A percentile compares a stretch with the other conserved stretches of the same genome.
Conservation (phyloP, 1,140 invertebrate species). For the Belonocnema kinseyi region DNA sequence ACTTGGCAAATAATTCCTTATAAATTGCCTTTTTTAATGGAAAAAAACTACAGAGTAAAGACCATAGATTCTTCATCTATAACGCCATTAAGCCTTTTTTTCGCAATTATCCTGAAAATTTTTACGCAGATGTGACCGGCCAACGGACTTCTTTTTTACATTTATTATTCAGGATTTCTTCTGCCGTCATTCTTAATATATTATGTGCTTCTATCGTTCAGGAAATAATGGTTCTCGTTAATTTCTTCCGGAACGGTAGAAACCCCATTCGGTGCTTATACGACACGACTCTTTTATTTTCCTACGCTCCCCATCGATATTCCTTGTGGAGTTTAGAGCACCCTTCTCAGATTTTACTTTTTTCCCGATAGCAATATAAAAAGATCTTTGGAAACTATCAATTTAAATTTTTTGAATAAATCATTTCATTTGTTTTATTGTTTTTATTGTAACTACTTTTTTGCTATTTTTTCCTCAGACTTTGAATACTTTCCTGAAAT, state of each 20-base stretch:
- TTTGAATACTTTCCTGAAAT: no score
- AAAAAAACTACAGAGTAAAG: background rate
- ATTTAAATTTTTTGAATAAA: no score
- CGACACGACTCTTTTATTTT: background rate
- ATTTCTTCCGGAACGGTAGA: conserved; percentile 21
- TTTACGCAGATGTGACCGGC: background rate
- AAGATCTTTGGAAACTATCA: no score
- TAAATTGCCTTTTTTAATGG: no score
- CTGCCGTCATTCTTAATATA: conserved; percentile 11
- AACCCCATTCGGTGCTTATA: background rate
- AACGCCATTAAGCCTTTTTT: background rate
- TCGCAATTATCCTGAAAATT: conserved; percentile 14
- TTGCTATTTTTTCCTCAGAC: no score
- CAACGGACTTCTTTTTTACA: background rate
- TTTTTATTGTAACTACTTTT: no score
- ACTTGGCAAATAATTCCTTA: no score
- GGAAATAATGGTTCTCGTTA: conserved; percentile 28
- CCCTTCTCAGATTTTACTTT: background rate
- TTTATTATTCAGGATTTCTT: background rate
- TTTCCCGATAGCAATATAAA: background rate
- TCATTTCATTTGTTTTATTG: no score
- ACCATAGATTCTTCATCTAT: background rate
- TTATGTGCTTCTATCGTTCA: conserved; percentile 11
- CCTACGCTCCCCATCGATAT: background rate
- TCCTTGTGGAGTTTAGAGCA: background rate